A percentile compares a stretch with the other conserved stretches of the same genome.
Evolutionary conservation across 2,797 vertebrate genomes (phyloP).

Genomic region (Chelidonichthys spinosus): DNA sequence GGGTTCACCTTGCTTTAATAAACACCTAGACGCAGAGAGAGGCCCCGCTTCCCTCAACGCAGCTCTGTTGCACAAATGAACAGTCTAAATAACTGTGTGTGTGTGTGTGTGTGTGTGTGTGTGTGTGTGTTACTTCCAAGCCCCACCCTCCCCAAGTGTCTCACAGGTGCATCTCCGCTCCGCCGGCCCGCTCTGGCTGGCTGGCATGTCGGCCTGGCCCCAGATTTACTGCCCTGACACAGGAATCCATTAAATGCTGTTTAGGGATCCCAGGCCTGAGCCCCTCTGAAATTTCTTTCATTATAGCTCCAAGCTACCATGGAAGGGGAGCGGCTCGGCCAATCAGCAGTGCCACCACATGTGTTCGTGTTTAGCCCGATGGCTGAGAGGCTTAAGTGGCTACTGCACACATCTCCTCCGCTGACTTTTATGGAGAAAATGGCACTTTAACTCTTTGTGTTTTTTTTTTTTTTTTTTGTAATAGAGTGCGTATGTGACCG

Average conservation of each 20-base stretch:
- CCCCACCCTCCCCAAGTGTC: conserved; percentile 67
- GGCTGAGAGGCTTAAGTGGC: conserved; percentile 82
- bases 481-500: conserved; percentile 57
- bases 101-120: neutral
- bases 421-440: conserved; percentile 83
- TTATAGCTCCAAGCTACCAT: conserved; percentile 85
- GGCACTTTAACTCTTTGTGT: conserved; percentile 81
- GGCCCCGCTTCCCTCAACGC: conserved; percentile 72
- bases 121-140: conserved; percentile 26
- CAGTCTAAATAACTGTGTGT: conserved; percentile 72
- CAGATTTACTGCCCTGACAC: conserved; percentile 87
- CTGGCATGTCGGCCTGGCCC: conserved; percentile 71
- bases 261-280: conserved; percentile 83
- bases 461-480: conserved; percentile 47
- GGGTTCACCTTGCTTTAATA: conserved; percentile 86
- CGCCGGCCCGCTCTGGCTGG: conserved; percentile 55
- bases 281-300: conserved; percentile 86
- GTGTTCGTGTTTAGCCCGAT: conserved; percentile 86
- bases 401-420: conserved; percentile 80
- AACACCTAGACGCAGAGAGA: conserved; percentile 79
- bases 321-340: conserved; percentile 75
- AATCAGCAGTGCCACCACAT: conserved; percentile 82
- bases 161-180: conserved; percentile 84
- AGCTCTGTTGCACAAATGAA: conserved; percentile 75
- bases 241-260: conserved; percentile 91